Evolutionary conservation across 2,797 vertebrate species (phyloP).

Genomic region (Setipinna tenuifilis): DNA sequence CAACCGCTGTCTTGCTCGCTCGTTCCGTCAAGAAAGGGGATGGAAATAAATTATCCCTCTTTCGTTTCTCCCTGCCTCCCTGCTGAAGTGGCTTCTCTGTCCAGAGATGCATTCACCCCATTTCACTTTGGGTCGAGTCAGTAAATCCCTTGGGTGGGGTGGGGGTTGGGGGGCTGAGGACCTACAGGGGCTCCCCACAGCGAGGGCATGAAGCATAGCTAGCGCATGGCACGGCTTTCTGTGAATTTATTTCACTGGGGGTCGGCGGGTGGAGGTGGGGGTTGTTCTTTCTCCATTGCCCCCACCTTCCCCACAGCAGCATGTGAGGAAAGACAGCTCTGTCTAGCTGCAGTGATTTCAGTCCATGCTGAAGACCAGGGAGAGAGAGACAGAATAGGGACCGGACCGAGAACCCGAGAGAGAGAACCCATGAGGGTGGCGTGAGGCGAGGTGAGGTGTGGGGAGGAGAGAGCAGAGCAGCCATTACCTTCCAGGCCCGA

Average conservation of each 20-base stretch:
- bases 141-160: background rate
- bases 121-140: conserved; percentile 29
- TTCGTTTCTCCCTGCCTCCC: background rate
- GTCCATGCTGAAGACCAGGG: background rate
- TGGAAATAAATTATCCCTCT: conserved; percentile 69
- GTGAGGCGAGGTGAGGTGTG: background rate
- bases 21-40: conserved; percentile 54
- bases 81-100: background rate
- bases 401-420: background rate
- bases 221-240: background rate
- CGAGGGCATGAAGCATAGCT: background rate
- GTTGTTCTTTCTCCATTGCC: background rate
- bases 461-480: background rate
- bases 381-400: background rate
- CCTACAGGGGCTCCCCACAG: conserved; percentile 21
- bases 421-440: no score
- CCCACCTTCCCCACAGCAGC: background rate
- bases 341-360: background rate
- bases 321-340: conserved; percentile 20
- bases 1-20: conserved; percentile 69
- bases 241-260: background rate
- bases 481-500: conserved; percentile 23
- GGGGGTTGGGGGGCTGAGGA: background rate
- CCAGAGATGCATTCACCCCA: background rate
- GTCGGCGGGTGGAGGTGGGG: no score